Conservation (phyloP, 2,888 invertebrate species). For the Malacosoma neustria region DNA sequence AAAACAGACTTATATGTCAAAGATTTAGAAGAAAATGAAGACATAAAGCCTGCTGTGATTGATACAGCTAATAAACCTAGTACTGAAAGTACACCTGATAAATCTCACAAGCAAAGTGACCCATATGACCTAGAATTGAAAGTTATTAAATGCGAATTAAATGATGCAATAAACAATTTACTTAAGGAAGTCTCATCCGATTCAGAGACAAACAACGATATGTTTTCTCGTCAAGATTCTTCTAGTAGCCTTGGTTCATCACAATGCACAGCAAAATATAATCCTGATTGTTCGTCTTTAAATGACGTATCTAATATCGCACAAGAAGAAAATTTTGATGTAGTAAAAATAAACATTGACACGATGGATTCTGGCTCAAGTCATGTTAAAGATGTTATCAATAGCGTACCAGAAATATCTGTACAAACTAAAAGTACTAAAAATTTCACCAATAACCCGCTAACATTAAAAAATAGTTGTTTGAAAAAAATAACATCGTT, state of each 20-base stretch:
- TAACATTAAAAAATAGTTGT: conserved; percentile 78
- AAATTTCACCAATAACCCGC: conserved; percentile 35
- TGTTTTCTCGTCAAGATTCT: conserved; percentile 71
- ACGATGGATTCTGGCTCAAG: conserved; percentile 24
- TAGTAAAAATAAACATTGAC: conserved; percentile 18
- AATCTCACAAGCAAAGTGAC: conserved; percentile 13
- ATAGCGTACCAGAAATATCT: conserved; percentile 47
- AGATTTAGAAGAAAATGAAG: conserved; percentile 28
- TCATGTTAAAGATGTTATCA: conserved; percentile 61
- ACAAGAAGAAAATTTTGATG: conserved; percentile 50
- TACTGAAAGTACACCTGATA: conserved; percentile 4
- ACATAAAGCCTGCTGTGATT: conserved; percentile 4
- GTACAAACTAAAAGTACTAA: conserved; percentile 15
- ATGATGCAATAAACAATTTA: conserved; percentile 61
- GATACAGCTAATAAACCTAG: conserved; percentile 1
- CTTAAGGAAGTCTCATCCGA: conserved; percentile 59
- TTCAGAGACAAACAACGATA: conserved; percentile 40
- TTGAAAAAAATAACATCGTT: conserved; percentile 77
- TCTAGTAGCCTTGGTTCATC: conserved; percentile 78
- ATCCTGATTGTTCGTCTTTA: conserved; percentile 74
- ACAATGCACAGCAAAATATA: conserved; percentile 82
- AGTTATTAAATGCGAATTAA: conserved; percentile 60
- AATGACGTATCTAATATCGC: conserved; percentile 75
- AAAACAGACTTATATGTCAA: conserved; percentile 57
- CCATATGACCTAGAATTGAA: conserved; percentile 54